Percentiles rank a stretch among this genome's conserved stretches.
Conservation (phyloP, 2,113 vertebrate species). For the Symphodus melops region DNA sequence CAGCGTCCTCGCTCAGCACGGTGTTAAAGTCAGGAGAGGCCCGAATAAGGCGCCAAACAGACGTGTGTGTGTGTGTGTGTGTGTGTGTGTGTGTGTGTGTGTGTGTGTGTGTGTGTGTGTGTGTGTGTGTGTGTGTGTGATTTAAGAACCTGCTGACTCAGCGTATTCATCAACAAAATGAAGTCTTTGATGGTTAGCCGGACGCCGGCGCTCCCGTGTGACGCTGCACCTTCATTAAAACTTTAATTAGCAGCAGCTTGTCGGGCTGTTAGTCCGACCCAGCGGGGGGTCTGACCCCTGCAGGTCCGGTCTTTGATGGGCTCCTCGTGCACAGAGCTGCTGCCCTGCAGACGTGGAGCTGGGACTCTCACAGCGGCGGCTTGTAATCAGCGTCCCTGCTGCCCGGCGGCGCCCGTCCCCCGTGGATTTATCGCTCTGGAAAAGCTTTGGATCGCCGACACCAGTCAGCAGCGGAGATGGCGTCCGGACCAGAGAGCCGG, state of each 20-base stretch:
- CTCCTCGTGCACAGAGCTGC: slow-evolving; percentile 17
- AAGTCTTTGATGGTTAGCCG: too few relatives aligned
- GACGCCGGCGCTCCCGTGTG: neutral
- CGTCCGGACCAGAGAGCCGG: slow-evolving; percentile 38
- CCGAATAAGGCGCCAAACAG: too few relatives aligned
- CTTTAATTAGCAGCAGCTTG: neutral
- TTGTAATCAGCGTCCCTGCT: slow-evolving; percentile 46
- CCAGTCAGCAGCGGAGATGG: slow-evolving; percentile 51
- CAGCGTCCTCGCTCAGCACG: too few relatives aligned
- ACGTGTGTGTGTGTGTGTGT: too few relatives aligned
- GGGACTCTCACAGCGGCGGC: slow-evolving; percentile 17
- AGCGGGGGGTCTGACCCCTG: neutral
- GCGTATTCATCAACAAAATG: too few relatives aligned
- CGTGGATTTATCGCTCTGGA: slow-evolving; percentile 55
- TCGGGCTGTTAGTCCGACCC: neutral
- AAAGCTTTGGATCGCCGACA: slow-evolving; percentile 40
- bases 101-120: too few relatives aligned
- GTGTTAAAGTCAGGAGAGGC: too few relatives aligned
- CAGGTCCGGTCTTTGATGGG: slow-evolving; percentile 17
- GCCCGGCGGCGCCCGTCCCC: slow-evolving; percentile 28
- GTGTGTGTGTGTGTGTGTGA: too few relatives aligned
- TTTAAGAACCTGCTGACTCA: too few relatives aligned
- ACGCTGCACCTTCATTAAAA: neutral
- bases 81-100: too few relatives aligned
- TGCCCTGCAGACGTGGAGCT: slow-evolving; percentile 39